Evolutionary conservation across 1,140 invertebrate species (phyloP), one percentile per base, ranked within the genome.

Genomic region (Panagrolaimus sp.): DNA sequence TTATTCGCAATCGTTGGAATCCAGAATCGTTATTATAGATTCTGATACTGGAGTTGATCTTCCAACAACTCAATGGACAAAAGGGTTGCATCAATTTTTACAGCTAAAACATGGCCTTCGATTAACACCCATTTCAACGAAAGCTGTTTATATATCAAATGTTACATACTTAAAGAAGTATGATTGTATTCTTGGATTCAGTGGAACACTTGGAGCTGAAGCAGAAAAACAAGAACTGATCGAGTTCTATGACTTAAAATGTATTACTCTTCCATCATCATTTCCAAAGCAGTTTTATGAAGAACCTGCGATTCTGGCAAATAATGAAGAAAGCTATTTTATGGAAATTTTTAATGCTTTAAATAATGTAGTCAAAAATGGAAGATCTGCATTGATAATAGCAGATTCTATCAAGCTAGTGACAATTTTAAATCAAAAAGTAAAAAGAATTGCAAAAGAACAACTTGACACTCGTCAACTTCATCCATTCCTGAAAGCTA

Each of bases 281-380:
- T 38, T 38, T 7, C 31, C 31, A 38, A 38, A 38, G 31, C 31
- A 38, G 7, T 38, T 38, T 7, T 7, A 38, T 38, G 31, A 38
- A 38, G 31, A 38, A 38, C 31, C 31, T 38, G 31, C 31, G 7
- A 38, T 38, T 38, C 31, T 38, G 2, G 31, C 31, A 38, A 7
- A 38, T 4, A 38, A 38, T 38, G 31, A 38, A 38, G 31, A 23
- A 5, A 65, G 72, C 1, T 48, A 65, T 0, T 53, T 84, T 9
- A 80, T 84, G n/a, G 3, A 48, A 48, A 48, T 48, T 48, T 23
- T 48, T n/a, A 48, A 75, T 85, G 5, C 20, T 4, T 9, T 23
- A 9, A 48, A 23, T 48, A 16, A 16, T 48, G 2, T 16, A 48
- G 9, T 48, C 2, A 48, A 48, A 5, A 48, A 5, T 9, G 47